Evolutionary conservation across 2,888 invertebrate species (phyloP).

Genomic region (Pocota personata): DNA sequence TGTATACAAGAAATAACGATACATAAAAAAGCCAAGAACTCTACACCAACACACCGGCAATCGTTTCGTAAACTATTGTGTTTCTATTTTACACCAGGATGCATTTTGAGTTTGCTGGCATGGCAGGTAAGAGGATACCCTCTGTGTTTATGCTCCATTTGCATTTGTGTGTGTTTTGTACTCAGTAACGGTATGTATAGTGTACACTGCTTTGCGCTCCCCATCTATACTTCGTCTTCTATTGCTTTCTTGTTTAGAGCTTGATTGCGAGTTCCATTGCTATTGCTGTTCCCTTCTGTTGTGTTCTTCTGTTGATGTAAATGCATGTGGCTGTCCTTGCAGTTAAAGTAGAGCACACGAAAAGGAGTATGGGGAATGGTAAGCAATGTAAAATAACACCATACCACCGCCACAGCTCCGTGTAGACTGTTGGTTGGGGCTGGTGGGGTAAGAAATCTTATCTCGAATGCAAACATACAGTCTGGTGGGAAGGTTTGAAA

Average conservation of each 20-base stretch:
- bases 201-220: slow-evolving; percentile 1
- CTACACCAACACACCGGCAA: not conserved
- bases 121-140: not conserved
- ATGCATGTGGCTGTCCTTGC: slow-evolving; percentile 17
- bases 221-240: not conserved
- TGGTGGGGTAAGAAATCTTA: not conserved
- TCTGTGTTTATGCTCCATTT: not conserved
- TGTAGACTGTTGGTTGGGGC: too few species aligned
- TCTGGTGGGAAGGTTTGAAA: not conserved
- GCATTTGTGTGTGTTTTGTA: slow-evolving; percentile 16
- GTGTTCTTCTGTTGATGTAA: not conserved
- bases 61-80: not conserved
- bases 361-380: not conserved
- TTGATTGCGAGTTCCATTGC: slow-evolving; percentile 14
- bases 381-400: not conserved
- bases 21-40: not conserved
- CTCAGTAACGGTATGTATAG: slow-evolving; percentile 6
- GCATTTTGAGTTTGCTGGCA: not conserved
- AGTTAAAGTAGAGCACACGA: not conserved
- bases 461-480: slow-evolving; percentile 9
- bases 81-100: not conserved
- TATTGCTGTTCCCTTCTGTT: slow-evolving; percentile 19
- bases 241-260: slow-evolving; percentile 17
- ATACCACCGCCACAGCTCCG: too few species aligned
- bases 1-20: slow-evolving; percentile 33